Percentiles rank a stretch among this genome's conserved stretches.
phyloP scores from a whole-genome alignment of 2,888 invertebrate species.

The Leptinotarsa tumamoca region DNA sequence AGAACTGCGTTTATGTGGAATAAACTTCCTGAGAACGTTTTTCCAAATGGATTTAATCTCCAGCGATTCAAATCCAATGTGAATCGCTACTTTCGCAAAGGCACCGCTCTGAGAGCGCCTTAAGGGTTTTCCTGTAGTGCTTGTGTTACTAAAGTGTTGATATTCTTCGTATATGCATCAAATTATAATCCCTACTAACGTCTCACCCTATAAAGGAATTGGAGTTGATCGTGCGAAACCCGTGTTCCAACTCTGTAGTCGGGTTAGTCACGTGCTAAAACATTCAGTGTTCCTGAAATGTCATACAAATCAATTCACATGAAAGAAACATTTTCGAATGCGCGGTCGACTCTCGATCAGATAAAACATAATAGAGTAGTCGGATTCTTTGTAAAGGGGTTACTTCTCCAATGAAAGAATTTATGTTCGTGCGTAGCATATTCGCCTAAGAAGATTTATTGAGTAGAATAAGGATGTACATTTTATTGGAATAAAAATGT shows the following conservation, averaged over 20 bases:
- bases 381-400: not conserved
- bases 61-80: no score
- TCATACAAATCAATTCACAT: conserved; percentile 10
- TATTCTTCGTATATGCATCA: no score
- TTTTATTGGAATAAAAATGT: not conserved
- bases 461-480: not conserved
- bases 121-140: no score
- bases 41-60: no score
- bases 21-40: no score
- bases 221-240: not conserved
- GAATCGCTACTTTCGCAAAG: no score
- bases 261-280: not conserved
- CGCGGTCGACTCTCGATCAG: not conserved
- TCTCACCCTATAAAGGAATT: not conserved
- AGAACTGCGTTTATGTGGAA: no score
- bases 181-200: no score
- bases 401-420: not conserved
- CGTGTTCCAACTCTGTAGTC: not conserved
- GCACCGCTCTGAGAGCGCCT: no score
- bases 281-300: not conserved
- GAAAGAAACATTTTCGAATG: not conserved
- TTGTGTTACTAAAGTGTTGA: no score
- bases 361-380: not conserved
- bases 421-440: not conserved
- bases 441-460: not conserved